Percentiles rank a stretch among this genome's conserved stretches.
Conservation (phyloP, 2,113 vertebrate genomes). For the Gasterosteus aculeatus region DNA sequence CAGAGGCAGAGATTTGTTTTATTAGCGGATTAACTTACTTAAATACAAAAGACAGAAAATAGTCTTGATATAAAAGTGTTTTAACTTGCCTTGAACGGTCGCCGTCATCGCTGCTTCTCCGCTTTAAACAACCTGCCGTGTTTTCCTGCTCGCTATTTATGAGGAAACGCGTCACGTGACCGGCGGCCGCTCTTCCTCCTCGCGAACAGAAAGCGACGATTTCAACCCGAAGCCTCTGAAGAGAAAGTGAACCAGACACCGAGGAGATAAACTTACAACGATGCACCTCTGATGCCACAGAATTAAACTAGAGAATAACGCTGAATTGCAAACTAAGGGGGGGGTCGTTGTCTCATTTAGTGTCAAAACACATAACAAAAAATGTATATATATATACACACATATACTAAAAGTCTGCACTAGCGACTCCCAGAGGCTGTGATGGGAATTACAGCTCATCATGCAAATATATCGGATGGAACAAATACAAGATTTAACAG, state of each 20-base stretch:
- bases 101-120: constrained; percentile 19
- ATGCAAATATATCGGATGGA: background rate
- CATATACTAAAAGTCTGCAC: background rate
- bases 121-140: rapidly evolving
- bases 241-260: rapidly evolving
- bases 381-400: too few relatives aligned
- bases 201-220: background rate
- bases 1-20: rapidly evolving
- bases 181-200: constrained; percentile 23
- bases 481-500: background rate
- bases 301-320: too few relatives aligned
- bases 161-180: constrained; percentile 31
- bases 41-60: too few relatives aligned
- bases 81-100: constrained; percentile 28
- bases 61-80: background rate
- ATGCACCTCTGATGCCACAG: background rate
- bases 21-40: rapidly evolving
- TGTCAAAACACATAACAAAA: background rate
- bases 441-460: background rate
- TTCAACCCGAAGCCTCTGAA: rapidly evolving
- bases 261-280: too few relatives aligned
- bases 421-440: background rate
- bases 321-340: rapidly evolving
- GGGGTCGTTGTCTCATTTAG: too few relatives aligned
- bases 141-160: constrained; percentile 24